These are phyloP conservation scores for Palythoa caribaeorum DNA, from an alignment of 92 coral and sea anemone genomes.

Conservation along the genomic window DNA sequence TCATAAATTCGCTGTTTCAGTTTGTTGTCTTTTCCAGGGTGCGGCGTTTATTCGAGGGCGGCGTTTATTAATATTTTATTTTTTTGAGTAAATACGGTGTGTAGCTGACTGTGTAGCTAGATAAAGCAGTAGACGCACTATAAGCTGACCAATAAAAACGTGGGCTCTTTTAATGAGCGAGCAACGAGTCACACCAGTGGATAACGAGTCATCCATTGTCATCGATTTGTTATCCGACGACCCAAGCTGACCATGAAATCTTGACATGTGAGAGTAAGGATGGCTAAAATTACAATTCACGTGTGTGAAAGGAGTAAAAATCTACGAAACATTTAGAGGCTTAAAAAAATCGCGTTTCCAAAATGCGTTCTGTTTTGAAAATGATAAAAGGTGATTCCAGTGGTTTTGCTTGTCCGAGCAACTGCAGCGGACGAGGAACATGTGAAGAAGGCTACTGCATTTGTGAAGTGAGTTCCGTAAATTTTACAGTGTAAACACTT, in stretches of 20 bases:
- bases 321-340: background rate
- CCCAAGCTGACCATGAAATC: background rate
- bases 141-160: background rate
- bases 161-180: background rate
- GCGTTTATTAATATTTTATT: too few relatives aligned
- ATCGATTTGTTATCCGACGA: background rate
- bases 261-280: background rate
- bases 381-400: conserved; percentile 67
- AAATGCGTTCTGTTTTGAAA: conserved; percentile 69
- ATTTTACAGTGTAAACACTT: background rate
- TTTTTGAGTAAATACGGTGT: too few relatives aligned
- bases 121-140: too few relatives aligned
- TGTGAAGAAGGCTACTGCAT: conserved; percentile 81
- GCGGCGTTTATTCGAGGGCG: too few relatives aligned
- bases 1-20: too few relatives aligned
- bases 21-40: too few relatives aligned
- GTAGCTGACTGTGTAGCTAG: too few relatives aligned
- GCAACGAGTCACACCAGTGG: background rate
- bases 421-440: conserved; percentile 85
- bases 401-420: conserved; percentile 66
- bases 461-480: conserved; percentile 75
- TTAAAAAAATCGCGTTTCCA: background rate
- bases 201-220: background rate
- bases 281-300: background rate
- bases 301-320: background rate